Evolutionary conservation across 2,888 invertebrate species (phyloP), one percentile per base, ranked within the genome.

Genomic region (Digitonthophagus gazella): DNA sequence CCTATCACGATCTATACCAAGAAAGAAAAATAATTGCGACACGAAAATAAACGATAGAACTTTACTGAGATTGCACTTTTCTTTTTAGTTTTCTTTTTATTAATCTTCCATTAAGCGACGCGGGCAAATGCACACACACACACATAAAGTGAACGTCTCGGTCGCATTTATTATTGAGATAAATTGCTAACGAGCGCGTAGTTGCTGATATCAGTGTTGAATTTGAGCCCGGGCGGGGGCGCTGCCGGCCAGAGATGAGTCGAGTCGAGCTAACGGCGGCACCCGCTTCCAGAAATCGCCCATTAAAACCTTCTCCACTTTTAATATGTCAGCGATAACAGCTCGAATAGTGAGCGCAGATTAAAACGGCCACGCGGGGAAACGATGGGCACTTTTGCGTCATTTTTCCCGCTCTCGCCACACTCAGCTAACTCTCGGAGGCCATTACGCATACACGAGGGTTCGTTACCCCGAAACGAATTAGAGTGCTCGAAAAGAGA

Each of bases 291-390:
- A 20, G 61, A 18, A 58, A 58, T 58, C 58, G 58, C 61, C 61
- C 61, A 61, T 61, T 61, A 61, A 61, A 61, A 18, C 19, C 61
- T 61, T 19, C 61, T 61, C 61, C 14, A 61, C 61, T 61, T 61
- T 61, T 61, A 61, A 61, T 20, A 61, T 61, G 61, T 61, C 61
- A 61, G 61, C 61, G 61, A 61, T 61, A 61, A 61, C 61, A 8
- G 61, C 6, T 18, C 61, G 61, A 61, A 61, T 61, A 61, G 61
- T 61, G 61, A n/a, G 16, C 61, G 15, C 61, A 16, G 61, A 61
- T 61, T 61, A 61, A 61, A 61, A n/a, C 61, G 61, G 28, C 28
- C 11, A 57, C 57, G 57, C 57, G 57, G 20, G 19, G 61, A 8
- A 19, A 20, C 18, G 61, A 18, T 18, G 14, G 61, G 20, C 20